Conservation (phyloP, 1,140 invertebrate genomes). For the Macrotrachela quadricornifera region DNA sequence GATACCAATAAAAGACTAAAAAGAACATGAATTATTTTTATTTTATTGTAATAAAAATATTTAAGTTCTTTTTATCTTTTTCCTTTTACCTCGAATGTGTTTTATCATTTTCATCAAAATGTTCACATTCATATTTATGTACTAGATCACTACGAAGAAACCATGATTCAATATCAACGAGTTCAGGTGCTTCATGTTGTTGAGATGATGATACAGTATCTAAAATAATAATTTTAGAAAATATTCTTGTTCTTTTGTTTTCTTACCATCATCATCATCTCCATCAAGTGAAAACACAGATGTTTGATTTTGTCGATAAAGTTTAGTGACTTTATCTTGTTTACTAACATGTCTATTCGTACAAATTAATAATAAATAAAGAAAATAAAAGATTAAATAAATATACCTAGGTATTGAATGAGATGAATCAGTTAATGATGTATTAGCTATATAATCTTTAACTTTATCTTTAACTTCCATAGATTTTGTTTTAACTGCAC, state of each 20-base stretch:
- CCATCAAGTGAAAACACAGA: conserved; percentile 81
- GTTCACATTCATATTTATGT: no score
- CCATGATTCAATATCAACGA: no score
- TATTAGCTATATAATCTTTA: conserved; percentile 76
- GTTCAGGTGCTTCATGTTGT: no score
- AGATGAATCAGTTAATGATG: conserved; percentile 34
- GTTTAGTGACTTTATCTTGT: conserved; percentile 51
- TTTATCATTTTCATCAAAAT: no score
- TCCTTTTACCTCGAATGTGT: no score
- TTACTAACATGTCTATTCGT: conserved; percentile 50
- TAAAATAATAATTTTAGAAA: no score
- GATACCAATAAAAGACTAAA: conserved; percentile 60
- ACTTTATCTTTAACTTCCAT: conserved; percentile 75
- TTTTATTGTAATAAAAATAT: no score
- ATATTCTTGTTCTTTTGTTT: neutral
- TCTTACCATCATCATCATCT: neutral
- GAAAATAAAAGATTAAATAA: neutral
- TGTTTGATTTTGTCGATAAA: conserved; percentile 58
- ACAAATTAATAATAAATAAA: neutral
- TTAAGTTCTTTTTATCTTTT: no score
- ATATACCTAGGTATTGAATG: neutral
- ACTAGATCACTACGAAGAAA: no score
- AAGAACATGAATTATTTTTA: conserved; percentile 12
- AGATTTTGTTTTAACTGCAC: conserved; percentile 62
- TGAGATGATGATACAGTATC: no score